Conservation (phyloP, 2,113 vertebrate species). For the Mirza zaza region DNA sequence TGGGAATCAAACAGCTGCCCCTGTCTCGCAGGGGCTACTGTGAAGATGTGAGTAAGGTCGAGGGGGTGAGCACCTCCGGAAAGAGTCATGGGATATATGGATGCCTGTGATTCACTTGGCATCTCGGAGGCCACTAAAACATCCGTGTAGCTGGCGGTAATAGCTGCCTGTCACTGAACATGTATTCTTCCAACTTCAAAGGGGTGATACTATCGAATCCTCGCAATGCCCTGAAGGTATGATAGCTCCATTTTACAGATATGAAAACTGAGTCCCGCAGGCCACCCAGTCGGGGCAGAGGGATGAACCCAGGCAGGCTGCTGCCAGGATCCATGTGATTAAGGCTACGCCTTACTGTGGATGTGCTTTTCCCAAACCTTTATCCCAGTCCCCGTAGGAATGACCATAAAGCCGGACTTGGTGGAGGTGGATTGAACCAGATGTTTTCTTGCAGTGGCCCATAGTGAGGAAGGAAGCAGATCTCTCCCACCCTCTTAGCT, state of each 20-base stretch:
- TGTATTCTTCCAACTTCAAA: background rate
- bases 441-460: background rate
- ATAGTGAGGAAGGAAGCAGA: background rate
- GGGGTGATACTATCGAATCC: background rate
- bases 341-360: background rate
- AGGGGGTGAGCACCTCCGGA: background rate
- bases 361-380: background rate
- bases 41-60: background rate
- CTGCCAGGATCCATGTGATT: background rate
- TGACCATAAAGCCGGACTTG: background rate
- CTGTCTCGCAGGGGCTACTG: background rate
- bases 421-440: background rate
- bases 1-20: background rate
- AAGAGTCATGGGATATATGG: background rate
- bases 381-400: background rate
- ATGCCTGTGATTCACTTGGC: background rate
- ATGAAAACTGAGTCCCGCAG: background rate
- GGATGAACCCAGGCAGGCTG: background rate
- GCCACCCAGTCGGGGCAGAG: accelerated
- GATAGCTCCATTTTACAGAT: background rate
- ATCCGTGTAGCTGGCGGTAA: background rate
- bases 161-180: background rate
- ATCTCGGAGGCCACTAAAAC: background rate
- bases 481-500: background rate
- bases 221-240: background rate